Conservation (phyloP, 2,113 vertebrate genomes). For the Siniperca knerii region DNA sequence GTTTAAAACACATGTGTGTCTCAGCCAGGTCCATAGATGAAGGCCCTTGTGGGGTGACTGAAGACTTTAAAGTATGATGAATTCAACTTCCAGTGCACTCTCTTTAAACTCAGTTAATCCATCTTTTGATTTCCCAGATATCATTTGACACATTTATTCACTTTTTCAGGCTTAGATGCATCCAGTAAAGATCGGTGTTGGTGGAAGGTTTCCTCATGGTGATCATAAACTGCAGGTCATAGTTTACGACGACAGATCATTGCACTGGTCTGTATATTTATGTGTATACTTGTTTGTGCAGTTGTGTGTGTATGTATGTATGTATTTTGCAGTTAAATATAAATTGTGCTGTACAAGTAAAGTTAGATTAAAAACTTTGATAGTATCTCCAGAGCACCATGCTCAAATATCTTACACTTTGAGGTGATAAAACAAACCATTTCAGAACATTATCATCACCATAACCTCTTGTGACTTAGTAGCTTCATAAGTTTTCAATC, state of each 20-base stretch:
- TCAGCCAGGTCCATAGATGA: too few relatives aligned
- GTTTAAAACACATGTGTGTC: too few relatives aligned
- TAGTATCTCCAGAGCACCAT: not conserved
- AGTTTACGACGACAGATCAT: too few relatives aligned
- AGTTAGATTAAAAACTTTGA: not conserved
- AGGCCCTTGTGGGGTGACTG: too few relatives aligned
- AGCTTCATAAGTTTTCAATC: too few relatives aligned
- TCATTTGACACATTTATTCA: not conserved
- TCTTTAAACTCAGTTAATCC: not conserved
- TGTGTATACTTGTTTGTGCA: too few relatives aligned
- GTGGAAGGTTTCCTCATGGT: not conserved
- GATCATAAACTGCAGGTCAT: too few relatives aligned
- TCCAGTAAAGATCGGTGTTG: not conserved
- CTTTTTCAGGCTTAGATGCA: not conserved
- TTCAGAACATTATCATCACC: not conserved
- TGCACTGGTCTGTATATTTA: too few relatives aligned
- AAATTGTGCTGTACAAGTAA: too few relatives aligned
- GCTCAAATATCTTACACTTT: not conserved
- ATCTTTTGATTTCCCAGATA: not conserved
- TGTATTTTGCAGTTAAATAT: too few relatives aligned
- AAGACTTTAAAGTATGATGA: too few relatives aligned
- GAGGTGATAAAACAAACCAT: not conserved
- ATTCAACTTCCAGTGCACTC: not conserved
- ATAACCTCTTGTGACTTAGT: not conserved
- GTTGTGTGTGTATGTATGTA: too few relatives aligned